Evolutionary conservation across 2,113 vertebrate genomes (phyloP), one percentile per base, ranked within the genome.

Genomic region (Oreamnos americanus): DNA sequence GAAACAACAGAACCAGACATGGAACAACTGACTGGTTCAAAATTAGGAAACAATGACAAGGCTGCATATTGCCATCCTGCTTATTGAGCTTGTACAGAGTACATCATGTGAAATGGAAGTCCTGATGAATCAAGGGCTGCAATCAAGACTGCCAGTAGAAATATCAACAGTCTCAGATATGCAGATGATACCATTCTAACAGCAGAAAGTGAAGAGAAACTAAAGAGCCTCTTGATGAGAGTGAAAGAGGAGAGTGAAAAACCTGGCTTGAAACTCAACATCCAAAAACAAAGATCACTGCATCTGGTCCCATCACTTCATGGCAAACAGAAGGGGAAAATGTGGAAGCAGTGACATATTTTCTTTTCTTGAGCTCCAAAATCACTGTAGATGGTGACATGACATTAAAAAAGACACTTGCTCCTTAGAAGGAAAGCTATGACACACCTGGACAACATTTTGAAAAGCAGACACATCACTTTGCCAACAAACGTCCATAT

Each of bases 401-500:
- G 64, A 71, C 17, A 36, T 71, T 71, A 71, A 67, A 36, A 67
- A 36, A 71, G n/a, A 71, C n/a, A 36, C n/a, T 11, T 36, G 64
- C 64, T 36, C 64, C 64, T 71, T 71, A 36, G 64, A 71, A 71
- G n/a, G 17, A 71, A 21, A 71, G 17, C n/a, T 71, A 71, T 71
- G 64, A 36, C 64, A 71, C 36, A 71, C 64, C n/a, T 71, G 19
- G n/a, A 71, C n/a, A 71, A 21, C 19, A 23, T 71, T 23, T 12
- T 71, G 17, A 36, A 71, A 71, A 71, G 64, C n/a, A 36, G 5
- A 71, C 19, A 23, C 9, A 5, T 67, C 64, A 71, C 17, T 71
- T 71, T 71, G n/a, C 9, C n/a, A 36, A 71, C n/a, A 71, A 71
- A 71, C 0, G 17, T 36, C n/a, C 0, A 0, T 21, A 71, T 36